Percentiles rank a stretch among this genome's conserved stretches.
These are phyloP conservation scores for Drymonia ruficornis DNA, from an alignment of 2,888 invertebrate species.

Conservation along the genomic window DNA sequence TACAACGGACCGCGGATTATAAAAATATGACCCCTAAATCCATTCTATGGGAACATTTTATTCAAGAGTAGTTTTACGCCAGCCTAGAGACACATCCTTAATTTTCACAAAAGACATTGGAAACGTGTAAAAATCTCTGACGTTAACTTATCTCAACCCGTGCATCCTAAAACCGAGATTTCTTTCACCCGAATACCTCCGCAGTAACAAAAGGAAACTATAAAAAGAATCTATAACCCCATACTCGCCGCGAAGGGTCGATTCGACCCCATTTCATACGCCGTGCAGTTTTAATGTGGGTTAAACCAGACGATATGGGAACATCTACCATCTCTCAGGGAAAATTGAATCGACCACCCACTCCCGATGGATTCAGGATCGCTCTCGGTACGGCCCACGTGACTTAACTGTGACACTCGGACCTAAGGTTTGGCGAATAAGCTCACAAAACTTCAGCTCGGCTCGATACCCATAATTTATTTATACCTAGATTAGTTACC, in stretches of 20 bases:
- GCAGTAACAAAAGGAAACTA: slow-evolving; percentile 13
- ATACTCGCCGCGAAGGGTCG: slow-evolving; percentile 10
- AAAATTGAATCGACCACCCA: slow-evolving; percentile 41
- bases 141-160: background rate
- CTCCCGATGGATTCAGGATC: slow-evolving; percentile 34
- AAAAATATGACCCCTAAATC: too few species aligned
- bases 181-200: background rate
- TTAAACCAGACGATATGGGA: slow-evolving; percentile 25
- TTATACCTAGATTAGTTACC: too few species aligned
- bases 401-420: slow-evolving; percentile 11
- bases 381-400: slow-evolving; percentile 20
- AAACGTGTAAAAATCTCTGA: background rate
- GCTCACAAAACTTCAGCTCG: too few species aligned
- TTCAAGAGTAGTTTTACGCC: too few species aligned
- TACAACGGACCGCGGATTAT: too few species aligned
- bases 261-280: slow-evolving; percentile 19
- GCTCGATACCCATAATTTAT: too few species aligned
- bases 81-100: background rate
- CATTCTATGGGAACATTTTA: too few species aligned
- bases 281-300: slow-evolving; percentile 28
- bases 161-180: slow-evolving; percentile 1
- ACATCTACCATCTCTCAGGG: slow-evolving; percentile 25
- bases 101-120: background rate
- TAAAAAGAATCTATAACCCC: slow-evolving; percentile 16
- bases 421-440: background rate